Base-by-base conservation (phyloP, 92 coral and sea anemone genomes). In the Zoanthus solanderi region DNA sequence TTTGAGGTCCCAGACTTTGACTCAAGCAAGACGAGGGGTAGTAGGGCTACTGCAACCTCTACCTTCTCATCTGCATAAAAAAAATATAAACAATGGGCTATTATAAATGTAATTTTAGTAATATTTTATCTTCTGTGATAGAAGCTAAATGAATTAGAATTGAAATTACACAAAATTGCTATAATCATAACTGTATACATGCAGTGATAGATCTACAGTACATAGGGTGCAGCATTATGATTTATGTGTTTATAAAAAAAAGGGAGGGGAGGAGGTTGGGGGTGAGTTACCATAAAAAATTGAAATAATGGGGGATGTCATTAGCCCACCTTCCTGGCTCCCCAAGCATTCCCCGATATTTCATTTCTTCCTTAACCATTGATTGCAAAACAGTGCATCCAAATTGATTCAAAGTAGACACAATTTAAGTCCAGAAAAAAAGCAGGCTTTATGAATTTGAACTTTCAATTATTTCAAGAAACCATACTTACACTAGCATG, bases 11-110 rank as follows among this genome's bases (percentile, higher is more conserved):
- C 67, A 60, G 67, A 60, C 68, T 75, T 85, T 52, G 67, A 29
- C 9, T 75, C 68, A 29, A 85, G 84, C 42, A 85, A 44, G 87
- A n/a, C n/a, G n/a, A 44, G 11, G 28, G 89, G 89, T 16, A 85
- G 87, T 23, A 85, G 30, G 45, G 89, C 89, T 2, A 85, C 58
- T 47, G 87, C 89, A 74, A 85, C 89, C 42, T 76, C 89, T 29
- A 53, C 69, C 29, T 75, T 85, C 37, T 85, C 89, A 50, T 71
- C 89, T 85, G 78, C 67, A 60, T 60, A 60, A 60, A 60, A 60
- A 60, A 60, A 14, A 60, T 60, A 56, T 56, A 60, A 60, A 14
- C 67, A 60, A 60, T 16, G 3, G 14, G 67, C 16, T 60, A 23
- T 23, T 23, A 23, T 23, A 23, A 23, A 23, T 23, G 23, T 23